Conservation (phyloP, 2,113 vertebrate genomes). For the Ptilorrhoa leucosticta region DNA sequence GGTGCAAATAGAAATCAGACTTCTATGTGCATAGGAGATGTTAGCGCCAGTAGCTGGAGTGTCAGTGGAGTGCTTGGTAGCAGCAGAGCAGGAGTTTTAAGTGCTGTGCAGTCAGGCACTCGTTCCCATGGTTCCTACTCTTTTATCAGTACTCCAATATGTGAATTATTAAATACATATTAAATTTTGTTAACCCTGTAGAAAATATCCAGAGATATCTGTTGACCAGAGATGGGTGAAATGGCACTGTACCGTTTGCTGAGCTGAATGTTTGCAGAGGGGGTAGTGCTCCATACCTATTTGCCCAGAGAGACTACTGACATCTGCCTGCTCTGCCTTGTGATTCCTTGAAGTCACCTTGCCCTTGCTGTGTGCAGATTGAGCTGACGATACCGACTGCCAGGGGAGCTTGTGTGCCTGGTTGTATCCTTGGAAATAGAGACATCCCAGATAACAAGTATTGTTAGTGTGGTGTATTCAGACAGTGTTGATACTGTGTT, state of each 20-base stretch:
- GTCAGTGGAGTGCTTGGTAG: background rate
- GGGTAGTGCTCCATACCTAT: background rate
- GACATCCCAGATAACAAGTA: background rate
- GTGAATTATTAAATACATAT: background rate
- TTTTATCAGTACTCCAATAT: background rate
- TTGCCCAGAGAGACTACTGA: background rate
- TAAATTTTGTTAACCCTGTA: background rate
- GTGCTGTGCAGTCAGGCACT: background rate
- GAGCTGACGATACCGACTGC: fast-evolving
- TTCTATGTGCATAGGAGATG: background rate
- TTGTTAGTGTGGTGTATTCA: background rate
- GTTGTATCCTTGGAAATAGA: background rate
- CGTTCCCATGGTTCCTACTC: background rate
- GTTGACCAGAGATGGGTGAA: background rate
- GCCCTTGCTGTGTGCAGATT: background rate
- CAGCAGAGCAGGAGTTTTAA: background rate
- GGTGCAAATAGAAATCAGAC: background rate
- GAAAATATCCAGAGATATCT: background rate
- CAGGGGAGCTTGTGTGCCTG: background rate
- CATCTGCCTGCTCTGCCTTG: background rate
- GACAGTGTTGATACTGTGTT: background rate
- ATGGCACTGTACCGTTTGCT: background rate
- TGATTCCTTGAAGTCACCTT: background rate
- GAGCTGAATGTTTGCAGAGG: background rate
- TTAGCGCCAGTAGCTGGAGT: background rate